Evolutionary conservation across 1,140 invertebrate species (phyloP), one percentile per base, ranked within the genome.

Genomic region (Meteorus sp.): DNA sequence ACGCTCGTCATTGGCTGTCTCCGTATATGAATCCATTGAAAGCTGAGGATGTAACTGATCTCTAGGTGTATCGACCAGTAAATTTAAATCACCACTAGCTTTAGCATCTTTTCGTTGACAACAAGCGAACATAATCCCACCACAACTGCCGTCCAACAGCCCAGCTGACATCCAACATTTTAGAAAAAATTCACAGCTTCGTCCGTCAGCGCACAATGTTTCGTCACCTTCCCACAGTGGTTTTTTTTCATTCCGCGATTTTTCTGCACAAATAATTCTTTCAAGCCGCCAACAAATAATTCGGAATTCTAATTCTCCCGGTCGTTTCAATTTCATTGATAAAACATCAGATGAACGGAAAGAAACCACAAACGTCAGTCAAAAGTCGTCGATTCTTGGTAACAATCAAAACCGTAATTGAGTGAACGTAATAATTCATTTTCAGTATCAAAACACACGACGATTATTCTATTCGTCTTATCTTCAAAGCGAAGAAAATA

Each of bases 151-250:
- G 70, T 94, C 91, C 68, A 95, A 84, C 59, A 93, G 84, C 59
- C 93, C 93, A 61, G 92, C 91, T 41, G 89, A 86, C 83, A 95
- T 86, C 93, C 93, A 95, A 81, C 93, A 95, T 73, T 90, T 87
- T 65, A 95, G 83, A 83, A 95, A 94, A 82, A 95, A 95, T 81
- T 95, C 92, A 77, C 93, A 96, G 63, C 85, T 90, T 39, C 91
- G 90, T 65, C 90, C 89, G 68, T 89, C 85, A 68, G 77, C 72
- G 71, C 85, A 86, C 69, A 84, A 81, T 50, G 81, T 80, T 72
- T 84, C 83, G 72, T 81, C 79, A 67, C 74, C 78, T 65, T 77
- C 73, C 73, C 77, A 80, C 62, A 72, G 62, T 67, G 78, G 77
- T 72, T 72, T 80, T 72, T 77, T 79, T 72, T 74, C 66, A 65